A percentile compares a stretch with the other conserved stretches of the same genome.
Conservation (phyloP, 2,113 vertebrate genomes). For the Brachypteracias leptosomus region DNA sequence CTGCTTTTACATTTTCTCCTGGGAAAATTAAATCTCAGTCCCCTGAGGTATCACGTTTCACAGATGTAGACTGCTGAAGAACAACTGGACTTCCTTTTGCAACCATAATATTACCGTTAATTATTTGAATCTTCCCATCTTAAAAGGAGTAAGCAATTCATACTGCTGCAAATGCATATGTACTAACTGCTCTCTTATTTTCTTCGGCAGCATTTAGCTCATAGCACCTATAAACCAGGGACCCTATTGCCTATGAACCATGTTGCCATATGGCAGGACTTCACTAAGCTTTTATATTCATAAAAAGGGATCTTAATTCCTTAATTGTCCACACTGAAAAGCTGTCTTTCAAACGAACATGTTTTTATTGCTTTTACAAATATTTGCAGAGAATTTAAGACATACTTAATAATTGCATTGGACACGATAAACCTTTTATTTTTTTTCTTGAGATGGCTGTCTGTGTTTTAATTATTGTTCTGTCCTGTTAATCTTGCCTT, state of each 20-base stretch:
- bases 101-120: conserved; percentile 47
- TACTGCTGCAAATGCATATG: conserved; percentile 21
- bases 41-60: conserved; percentile 57
- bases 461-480: conserved; percentile 75
- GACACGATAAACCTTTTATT: conserved; percentile 47
- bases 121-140: conserved; percentile 56
- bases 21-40: conserved; percentile 65
- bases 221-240: conserved; percentile 45
- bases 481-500: conserved; percentile 74
- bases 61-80: conserved; percentile 50
- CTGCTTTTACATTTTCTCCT: conserved; percentile 58
- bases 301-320: conserved; percentile 56
- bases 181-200: conserved; percentile 16
- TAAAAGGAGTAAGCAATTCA: conserved; percentile 52
- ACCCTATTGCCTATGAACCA: conserved; percentile 49
- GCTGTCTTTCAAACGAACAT: conserved; percentile 59
- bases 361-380: conserved; percentile 64
- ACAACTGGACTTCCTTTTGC: conserved; percentile 63
- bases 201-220: conserved; percentile 21
- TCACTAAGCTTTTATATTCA: conserved; percentile 60
- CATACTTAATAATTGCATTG: conserved; percentile 62
- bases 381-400: conserved; percentile 71
- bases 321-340: conserved; percentile 56
- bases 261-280: conserved; percentile 65
- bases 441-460: conserved; percentile 58